These are phyloP conservation scores for Frieseomelitta varia DNA, from an alignment of 1,140 invertebrate species.

Conservation along the genomic window DNA sequence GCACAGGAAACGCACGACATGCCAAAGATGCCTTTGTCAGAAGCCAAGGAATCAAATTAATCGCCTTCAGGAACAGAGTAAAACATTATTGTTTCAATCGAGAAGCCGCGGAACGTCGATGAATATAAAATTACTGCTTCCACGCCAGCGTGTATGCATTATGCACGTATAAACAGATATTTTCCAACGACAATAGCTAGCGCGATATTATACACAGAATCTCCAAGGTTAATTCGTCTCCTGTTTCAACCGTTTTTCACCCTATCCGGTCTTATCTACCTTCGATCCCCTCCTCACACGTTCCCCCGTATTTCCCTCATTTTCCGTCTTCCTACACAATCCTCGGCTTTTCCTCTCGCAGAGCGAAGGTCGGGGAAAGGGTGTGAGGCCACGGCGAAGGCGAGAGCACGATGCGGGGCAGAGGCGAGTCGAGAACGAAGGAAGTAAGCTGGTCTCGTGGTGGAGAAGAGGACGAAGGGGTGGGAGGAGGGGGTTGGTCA, in stretches of 20 bases:
- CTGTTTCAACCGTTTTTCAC: conserved; percentile 30
- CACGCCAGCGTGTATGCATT: too few species aligned
- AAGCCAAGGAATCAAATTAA: background rate
- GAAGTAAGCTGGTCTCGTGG: conserved; percentile 56
- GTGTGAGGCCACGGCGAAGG: conserved; percentile 69
- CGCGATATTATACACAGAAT: background rate
- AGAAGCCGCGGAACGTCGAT: background rate
- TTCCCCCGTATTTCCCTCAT: conserved; percentile 50
- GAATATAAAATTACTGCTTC: background rate
- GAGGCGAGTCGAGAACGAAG: conserved; percentile 39
- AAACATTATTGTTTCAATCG: background rate
- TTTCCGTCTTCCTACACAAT: conserved; percentile 47
- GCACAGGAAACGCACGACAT: too few species aligned
- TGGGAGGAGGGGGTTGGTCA: conserved; percentile 71
- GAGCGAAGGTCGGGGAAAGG: conserved; percentile 59
- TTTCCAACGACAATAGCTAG: background rate
- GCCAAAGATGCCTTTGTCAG: background rate
- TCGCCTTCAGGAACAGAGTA: background rate
- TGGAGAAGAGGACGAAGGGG: conserved; percentile 31
- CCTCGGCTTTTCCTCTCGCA: conserved; percentile 64
- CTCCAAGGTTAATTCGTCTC: conserved; percentile 75
- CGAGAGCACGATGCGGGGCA: conserved; percentile 64
- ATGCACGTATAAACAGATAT: background rate
- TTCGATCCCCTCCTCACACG: conserved; percentile 21
- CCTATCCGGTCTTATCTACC: conserved; percentile 29